Evolutionary conservation across 2,113 vertebrate genomes (phyloP).

Genomic region (Bostrychus sinensis): DNA sequence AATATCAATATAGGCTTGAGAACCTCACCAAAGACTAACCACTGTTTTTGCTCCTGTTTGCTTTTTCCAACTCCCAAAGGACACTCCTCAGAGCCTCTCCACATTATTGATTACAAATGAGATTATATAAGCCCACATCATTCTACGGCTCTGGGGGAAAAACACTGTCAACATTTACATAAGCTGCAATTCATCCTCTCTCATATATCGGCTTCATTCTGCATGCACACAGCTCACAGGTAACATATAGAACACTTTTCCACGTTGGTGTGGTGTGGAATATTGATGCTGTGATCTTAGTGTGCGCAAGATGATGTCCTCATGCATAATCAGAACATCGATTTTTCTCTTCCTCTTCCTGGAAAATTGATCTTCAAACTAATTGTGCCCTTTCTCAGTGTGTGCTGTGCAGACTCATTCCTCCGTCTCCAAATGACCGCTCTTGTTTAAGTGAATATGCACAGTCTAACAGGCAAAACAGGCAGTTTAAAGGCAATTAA

Average conservation of each 20-base stretch:
- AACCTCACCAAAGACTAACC: neutral
- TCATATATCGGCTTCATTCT: constrained; percentile 12
- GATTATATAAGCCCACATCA: constrained; percentile 64
- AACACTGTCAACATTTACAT: constrained; percentile 54
- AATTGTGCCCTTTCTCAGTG: constrained; percentile 71
- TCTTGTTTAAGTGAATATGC: constrained; percentile 53
- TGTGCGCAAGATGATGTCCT: constrained; percentile 63
- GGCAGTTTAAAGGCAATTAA: constrained; percentile 64
- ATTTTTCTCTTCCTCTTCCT: constrained; percentile 49
- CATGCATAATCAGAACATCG: constrained; percentile 72
- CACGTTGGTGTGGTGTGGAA: constrained; percentile 42
- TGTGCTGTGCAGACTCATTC: constrained; percentile 40
- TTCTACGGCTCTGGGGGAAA: constrained; percentile 53
- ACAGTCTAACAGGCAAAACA: constrained; percentile 52
- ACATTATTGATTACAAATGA: constrained; percentile 72
- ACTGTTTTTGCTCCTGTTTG: constrained; percentile 23
- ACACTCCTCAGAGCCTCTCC: constrained; percentile 49
- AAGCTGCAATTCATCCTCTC: constrained; percentile 33
- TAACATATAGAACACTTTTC: constrained; percentile 36
- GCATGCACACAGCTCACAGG: constrained; percentile 32
- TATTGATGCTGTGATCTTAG: constrained; percentile 67
- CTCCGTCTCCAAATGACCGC: constrained; percentile 45
- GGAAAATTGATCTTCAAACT: constrained; percentile 71
- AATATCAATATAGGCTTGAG: no score
- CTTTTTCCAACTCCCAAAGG: constrained; percentile 47